Percentiles rank a stretch among this genome's conserved stretches.
phyloP scores from a whole-genome alignment of 2,113 vertebrate species.

The Pavo muticus region DNA sequence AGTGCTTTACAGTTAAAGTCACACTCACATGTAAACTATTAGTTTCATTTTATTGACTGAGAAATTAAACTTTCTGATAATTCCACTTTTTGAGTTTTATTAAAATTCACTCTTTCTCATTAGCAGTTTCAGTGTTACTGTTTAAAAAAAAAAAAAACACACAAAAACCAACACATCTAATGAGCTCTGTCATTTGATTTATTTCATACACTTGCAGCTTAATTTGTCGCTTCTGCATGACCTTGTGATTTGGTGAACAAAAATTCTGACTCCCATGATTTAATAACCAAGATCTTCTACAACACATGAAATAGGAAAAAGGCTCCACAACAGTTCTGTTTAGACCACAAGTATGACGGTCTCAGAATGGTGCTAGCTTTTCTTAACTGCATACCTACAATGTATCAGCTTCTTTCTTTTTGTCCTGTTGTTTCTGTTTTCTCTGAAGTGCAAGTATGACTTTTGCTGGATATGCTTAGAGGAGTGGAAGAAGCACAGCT shows the following conservation, averaged over 20 bases:
- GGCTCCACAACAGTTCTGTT: neutral
- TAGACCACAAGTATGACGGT: neutral
- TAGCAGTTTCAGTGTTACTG: neutral
- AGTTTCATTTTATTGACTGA: neutral
- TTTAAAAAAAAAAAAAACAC: neutral
- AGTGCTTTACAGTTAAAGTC: neutral
- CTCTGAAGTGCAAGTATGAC: conserved; percentile 94
- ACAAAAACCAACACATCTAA: neutral
- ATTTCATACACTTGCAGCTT: neutral
- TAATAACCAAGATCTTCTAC: neutral
- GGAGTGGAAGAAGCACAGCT: conserved; percentile 99
- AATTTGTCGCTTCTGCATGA: neutral
- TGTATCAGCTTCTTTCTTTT: neutral
- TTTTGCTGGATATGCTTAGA: conserved; percentile 99
- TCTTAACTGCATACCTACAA: neutral
- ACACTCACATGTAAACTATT: neutral
- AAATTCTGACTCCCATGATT: neutral
- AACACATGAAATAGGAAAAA: neutral
- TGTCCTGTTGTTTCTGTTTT: neutral
- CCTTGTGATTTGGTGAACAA: neutral
- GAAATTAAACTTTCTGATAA: neutral
- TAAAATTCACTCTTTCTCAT: neutral
- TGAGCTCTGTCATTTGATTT: neutral
- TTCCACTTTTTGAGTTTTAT: neutral
- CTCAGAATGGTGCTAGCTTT: neutral